Evolutionary conservation across 2,797 vertebrate genomes (phyloP).

Genomic region (Buceros bicornis): DNA sequence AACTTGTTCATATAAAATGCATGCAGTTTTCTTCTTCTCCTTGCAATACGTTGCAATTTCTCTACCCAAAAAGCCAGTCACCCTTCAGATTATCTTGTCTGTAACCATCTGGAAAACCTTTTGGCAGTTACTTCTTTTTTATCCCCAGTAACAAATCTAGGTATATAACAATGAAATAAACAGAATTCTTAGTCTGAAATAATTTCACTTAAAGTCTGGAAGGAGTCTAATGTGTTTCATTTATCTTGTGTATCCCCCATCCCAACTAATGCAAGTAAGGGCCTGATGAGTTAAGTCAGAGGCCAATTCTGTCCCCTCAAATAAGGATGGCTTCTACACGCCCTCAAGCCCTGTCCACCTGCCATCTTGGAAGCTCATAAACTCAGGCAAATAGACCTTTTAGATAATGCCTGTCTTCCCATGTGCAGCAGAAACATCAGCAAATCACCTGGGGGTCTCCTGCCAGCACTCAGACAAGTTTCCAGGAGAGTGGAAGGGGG

Average conservation of each 20-base stretch:
- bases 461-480: rapidly evolving
- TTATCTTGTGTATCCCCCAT: neutral
- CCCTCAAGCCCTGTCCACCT: neutral
- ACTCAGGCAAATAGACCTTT: neutral
- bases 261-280: neutral
- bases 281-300: neutral
- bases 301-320: neutral
- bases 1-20: constrained; percentile 56
- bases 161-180: neutral
- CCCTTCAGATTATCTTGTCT: neutral
- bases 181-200: neutral
- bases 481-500: neutral
- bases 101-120: neutral
- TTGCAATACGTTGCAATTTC: neutral
- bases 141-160: neutral
- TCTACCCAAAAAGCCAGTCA: neutral
- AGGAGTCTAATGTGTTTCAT: neutral
- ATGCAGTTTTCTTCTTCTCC: constrained; percentile 26
- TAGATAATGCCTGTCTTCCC: neutral
- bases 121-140: neutral
- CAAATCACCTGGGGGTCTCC: neutral
- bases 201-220: neutral
- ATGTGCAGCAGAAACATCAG: neutral
- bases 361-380: neutral
- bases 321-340: neutral